Conservation (phyloP, 2,113 vertebrate genomes). For the Pelobates fuscus region DNA sequence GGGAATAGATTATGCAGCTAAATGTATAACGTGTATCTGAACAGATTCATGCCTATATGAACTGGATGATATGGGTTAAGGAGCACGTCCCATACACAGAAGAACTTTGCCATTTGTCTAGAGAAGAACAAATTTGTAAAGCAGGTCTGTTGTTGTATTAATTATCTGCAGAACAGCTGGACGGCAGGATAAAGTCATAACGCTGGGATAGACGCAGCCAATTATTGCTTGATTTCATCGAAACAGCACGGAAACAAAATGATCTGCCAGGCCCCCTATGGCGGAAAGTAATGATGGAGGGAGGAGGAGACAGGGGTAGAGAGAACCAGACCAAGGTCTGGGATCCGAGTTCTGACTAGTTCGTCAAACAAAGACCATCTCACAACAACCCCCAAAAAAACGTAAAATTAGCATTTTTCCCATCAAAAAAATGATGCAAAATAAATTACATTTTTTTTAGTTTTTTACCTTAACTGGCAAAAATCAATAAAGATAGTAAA, state of each 20-base stretch:
- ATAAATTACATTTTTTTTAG: too few species aligned
- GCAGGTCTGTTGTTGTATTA: constrained; percentile 37
- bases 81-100: constrained; percentile 2
- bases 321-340: background rate
- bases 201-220: constrained; percentile 28
- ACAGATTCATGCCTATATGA: constrained; percentile 11
- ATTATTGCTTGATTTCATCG: constrained; percentile 42
- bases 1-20: too few species aligned
- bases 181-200: constrained; percentile 39
- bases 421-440: too few species aligned
- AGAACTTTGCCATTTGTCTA: constrained; percentile 14
- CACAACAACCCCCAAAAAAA: too few species aligned
- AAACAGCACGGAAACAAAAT: constrained; percentile 32
- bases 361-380: background rate
- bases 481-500: too few species aligned
- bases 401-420: too few species aligned
- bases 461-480: too few species aligned
- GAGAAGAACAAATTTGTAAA: constrained; percentile 24
- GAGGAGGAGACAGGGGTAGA: background rate
- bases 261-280: background rate
- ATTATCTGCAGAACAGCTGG: constrained; percentile 49
- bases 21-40: too few species aligned
- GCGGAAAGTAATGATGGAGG: background rate
- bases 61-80: background rate
- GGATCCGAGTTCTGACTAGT: background rate